Evolutionary conservation across 2,888 invertebrate species (phyloP).

Genomic region (Palloptera scutellata): DNA sequence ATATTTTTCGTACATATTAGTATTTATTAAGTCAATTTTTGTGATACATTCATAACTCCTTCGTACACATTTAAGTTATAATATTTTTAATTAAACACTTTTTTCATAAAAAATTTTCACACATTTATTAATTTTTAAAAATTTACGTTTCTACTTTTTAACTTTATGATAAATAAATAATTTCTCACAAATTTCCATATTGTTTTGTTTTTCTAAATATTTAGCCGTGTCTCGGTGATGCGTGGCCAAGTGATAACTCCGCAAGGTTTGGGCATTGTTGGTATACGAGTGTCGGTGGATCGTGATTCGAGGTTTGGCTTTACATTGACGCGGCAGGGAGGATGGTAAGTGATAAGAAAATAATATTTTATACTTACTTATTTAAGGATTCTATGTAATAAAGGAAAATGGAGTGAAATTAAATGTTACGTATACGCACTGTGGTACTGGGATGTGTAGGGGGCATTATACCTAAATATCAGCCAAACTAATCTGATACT

Average conservation of each 20-base stretch:
- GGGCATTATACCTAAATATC: no score
- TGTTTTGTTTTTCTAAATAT: neutral
- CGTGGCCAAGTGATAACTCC: constrained; percentile 95
- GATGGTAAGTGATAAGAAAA: constrained; percentile 93
- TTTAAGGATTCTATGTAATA: neutral
- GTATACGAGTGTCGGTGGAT: constrained; percentile 96
- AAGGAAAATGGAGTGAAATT: neutral
- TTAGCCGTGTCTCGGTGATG: constrained; percentile 98
- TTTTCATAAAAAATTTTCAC: constrained; percentile 1
- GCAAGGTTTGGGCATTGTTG: constrained; percentile 94
- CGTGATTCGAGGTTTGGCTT: constrained; percentile 94
- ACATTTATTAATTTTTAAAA: constrained; percentile 3
- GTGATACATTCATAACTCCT: constrained; percentile 2
- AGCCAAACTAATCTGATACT: no score
- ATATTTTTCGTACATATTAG: no score
- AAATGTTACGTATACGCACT: no score
- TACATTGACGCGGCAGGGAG: constrained; percentile 90
- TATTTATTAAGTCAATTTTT: no score
- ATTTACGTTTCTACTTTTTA: neutral
- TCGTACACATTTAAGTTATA: neutral
- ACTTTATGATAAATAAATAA: no score
- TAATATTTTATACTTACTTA: no score
- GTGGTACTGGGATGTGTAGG: no score
- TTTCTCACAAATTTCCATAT: neutral
- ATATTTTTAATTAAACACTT: constrained; percentile 2